Evolutionary conservation across 1,140 invertebrate species (phyloP).

Genomic region (Melanaphis sacchari): DNA sequence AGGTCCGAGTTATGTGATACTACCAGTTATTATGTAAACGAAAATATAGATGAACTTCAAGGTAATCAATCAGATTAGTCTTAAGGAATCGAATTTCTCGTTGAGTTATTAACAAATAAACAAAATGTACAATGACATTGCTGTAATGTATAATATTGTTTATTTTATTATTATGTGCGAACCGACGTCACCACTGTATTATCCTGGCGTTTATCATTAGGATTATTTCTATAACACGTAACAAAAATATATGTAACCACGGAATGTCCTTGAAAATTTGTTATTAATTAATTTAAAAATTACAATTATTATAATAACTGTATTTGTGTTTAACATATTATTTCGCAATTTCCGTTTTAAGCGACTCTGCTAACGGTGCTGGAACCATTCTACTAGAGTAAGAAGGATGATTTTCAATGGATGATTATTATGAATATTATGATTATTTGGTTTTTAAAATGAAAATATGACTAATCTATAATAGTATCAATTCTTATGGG

Average conservation of each 20-base stretch:
- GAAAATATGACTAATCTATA: background rate
- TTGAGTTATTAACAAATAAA: background rate
- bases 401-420: background rate
- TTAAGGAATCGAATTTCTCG: background rate
- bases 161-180: background rate
- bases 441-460: background rate
- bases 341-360: conserved; percentile 25
- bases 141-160: background rate
- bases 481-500: background rate
- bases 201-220: background rate
- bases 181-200: background rate
- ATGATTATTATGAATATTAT: background rate
- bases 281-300: background rate
- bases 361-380: background rate
- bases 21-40: background rate
- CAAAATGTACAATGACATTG: background rate
- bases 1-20: background rate
- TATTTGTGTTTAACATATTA: background rate
- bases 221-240: background rate
- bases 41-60: conserved; percentile 29
- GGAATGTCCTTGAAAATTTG: background rate
- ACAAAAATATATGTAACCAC: background rate
- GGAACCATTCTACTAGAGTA: background rate
- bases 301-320: background rate
- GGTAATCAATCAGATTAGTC: conserved; percentile 17